phyloP scores from a whole-genome alignment of 2,888 invertebrate species.

The Diaphora mendica region DNA sequence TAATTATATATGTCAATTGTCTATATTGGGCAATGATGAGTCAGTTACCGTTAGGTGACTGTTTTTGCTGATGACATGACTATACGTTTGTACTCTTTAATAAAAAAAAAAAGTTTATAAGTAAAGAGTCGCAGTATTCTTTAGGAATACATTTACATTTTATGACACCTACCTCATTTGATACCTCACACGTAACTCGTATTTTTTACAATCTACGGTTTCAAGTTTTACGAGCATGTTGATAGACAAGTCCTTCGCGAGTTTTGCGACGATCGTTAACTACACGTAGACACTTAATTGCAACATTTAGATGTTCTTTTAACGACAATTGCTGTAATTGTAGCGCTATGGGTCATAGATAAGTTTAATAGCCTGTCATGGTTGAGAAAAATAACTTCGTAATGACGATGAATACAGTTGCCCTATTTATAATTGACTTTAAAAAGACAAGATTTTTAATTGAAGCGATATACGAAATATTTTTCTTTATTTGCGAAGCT shows the following conservation, averaged over 20 bases:
- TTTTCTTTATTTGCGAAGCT: no score
- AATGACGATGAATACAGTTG: background rate
- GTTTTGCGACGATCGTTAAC: conserved; percentile 30
- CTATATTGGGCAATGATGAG: no score
- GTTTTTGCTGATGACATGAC: no score
- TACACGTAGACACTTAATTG: conserved; percentile 28
- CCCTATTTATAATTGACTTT: background rate
- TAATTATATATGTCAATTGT: no score
- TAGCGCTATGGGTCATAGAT: background rate
- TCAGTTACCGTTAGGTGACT: no score
- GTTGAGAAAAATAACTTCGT: background rate
- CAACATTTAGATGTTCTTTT: conserved; percentile 14
- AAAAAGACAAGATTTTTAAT: background rate
- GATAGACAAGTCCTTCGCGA: conserved; percentile 22
- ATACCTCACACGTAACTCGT: background rate
- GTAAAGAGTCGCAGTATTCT: background rate
- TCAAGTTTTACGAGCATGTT: conserved; percentile 35
- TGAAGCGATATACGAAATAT: background rate
- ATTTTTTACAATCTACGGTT: conserved; percentile 25
- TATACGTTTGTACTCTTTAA: no score
- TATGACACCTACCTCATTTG: background rate
- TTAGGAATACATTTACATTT: background rate
- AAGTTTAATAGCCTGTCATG: conserved; percentile 1
- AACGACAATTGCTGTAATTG: conserved; percentile 9
- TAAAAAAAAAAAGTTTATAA: no score